Evolutionary conservation across 2,888 invertebrate species (phyloP), one percentile per base, ranked within the genome.

Genomic region (Andrena bicolor): DNA sequence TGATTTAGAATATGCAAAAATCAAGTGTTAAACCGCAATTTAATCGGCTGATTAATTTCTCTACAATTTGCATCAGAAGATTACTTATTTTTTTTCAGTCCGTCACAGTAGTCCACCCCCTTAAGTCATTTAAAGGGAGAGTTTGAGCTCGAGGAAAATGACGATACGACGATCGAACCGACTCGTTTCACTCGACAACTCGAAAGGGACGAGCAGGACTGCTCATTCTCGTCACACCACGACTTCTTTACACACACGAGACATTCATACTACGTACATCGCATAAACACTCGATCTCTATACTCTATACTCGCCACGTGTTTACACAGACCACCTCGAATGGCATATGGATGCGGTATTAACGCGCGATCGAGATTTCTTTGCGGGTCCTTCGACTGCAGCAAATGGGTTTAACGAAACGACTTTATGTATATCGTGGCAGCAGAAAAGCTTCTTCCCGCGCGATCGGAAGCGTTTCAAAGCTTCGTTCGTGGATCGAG

Each of bases 401-500:
- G 86, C 86, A 86, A 86, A 87, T 80, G 82, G 87, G 87, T 86
- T 70, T 81, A 82, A 77, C 53, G 72, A 60, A 81, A 41, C 66
- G 28, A 65, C 48, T 4, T 41, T 41, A 16, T 4, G 41, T 41
- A 16, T 5, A 41, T 5, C 41, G 41, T 5, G 41, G 13, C 16
- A 41, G 23, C 20, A 51, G 23, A 6, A 32, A 30, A 28, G 16
- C 28, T 30, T 61, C 41, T 41, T 16, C 41, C 41, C 41, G 41
- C 41, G 13, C 10, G 13, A 16, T 16, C 16, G n/a, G 6, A 30
- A 61, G 35, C 26, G n/a, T 35, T 61, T 13, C 48, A 30, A 51
- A 73, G 87, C 88, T 88, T 86, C 88, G 87, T 86, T 76, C 88
- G 87, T 86, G 87, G 69, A 83, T 49, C 88, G 88, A 41, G 6